Evolutionary conservation across 2,888 invertebrate species (phyloP), one percentile per base, ranked within the genome.

Genomic region (Mechanitis messenoides): DNA sequence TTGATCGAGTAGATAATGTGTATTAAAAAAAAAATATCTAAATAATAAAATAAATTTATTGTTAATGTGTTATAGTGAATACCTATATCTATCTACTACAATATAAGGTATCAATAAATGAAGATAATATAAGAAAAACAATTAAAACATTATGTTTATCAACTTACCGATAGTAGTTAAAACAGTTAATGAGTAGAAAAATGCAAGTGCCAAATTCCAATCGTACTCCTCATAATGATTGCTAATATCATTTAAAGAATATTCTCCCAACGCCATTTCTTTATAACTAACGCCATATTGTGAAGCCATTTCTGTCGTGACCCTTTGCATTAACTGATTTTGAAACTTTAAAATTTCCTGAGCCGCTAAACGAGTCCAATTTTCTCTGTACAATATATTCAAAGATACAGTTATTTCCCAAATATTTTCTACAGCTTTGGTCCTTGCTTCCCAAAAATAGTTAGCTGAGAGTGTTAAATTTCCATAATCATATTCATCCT

Each of bases 111-210:
- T 42, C 6, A 7, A 9, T 9, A 9, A 42, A 42, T 11, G 9
- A 31, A 31, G 31, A 31, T 31, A 50, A 3, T 11, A 6, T 28
- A 31, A 31, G 2, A 31, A 31, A 31, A 7, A 31, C 28, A 50
- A n/a, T 6, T 45, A 53, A 11, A 31, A 57, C 55, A 46, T 50
- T 57, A 62, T 38, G 20, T 50, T 54, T 31, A 42, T 55, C 55
- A 47, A 60, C 94, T 94, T 83, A 96, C 96, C 96, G 80, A 96
- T 95, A 65, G 96, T 98, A 57, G 97, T 98, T 74, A 98, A 92
- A 69, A 98, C 97, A 46, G 98, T 98, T 71, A 98, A 92, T 33
- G 97, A 97, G 87, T 98, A 98, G 74, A 98, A 93, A 88, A 98
- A 98, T 60, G 98, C 96, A 76, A 95, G 93, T 60, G 96, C 95